A percentile compares a stretch with the other conserved stretches of the same genome.
These are phyloP conservation scores for Cydia strobilella DNA, from an alignment of 1,140 invertebrate species.

Conservation along the genomic window DNA sequence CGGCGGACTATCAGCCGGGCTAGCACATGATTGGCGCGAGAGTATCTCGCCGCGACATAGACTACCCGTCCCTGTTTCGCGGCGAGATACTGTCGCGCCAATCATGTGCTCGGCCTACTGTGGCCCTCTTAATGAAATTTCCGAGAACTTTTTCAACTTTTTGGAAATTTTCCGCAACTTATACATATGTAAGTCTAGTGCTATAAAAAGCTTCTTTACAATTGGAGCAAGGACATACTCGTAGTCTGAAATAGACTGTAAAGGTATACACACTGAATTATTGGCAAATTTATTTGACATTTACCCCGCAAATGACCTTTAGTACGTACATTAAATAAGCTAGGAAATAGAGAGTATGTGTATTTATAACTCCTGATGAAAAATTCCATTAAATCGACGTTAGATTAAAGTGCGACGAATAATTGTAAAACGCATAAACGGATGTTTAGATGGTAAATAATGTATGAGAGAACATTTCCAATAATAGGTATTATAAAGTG, in stretches of 20 bases:
- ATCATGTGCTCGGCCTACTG: no score
- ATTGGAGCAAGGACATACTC: constrained; percentile 17
- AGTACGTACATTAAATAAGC: constrained; percentile 6
- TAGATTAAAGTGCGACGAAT: constrained; percentile 7
- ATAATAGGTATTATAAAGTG: constrained; percentile 12
- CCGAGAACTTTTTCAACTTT: no score
- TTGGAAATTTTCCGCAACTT: not conserved
- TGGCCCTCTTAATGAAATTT: no score
- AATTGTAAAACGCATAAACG: not conserved
- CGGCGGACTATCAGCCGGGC: no score
- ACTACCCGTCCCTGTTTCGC: no score
- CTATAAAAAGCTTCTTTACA: constrained; percentile 1
- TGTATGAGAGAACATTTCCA: not conserved
- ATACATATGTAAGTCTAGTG: not conserved
- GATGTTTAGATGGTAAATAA: constrained; percentile 5
- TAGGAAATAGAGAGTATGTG: not conserved
- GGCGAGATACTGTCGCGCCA: no score
- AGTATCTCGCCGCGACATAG: no score
- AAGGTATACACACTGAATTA: not conserved
- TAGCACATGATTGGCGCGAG: no score
- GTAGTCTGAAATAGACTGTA: constrained; percentile 24
- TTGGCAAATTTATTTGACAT: constrained; percentile 9
- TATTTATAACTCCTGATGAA: not conserved
- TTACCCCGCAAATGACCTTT: constrained; percentile 22
- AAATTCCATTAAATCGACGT: not conserved